phyloP scores from a whole-genome alignment of 1,140 invertebrate genomes.

The Tribolium castaneum region DNA sequence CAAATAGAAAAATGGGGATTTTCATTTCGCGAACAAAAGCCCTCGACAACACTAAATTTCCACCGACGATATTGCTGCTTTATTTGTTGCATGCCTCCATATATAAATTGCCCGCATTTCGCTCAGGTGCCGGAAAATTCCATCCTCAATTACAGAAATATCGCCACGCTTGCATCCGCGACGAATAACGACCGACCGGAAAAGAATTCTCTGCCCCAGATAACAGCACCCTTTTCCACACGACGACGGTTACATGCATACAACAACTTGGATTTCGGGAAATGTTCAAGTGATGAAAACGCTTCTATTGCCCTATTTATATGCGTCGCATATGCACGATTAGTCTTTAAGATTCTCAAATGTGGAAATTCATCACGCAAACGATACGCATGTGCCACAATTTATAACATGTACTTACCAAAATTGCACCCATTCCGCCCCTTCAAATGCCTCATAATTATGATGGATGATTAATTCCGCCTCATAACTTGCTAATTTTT shows the following conservation, averaged over 20 bases:
- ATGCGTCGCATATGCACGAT: neutral
- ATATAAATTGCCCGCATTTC: conserved; percentile 32
- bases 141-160: conserved; percentile 32
- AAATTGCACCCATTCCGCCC: too few relatives aligned
- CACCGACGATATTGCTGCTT: conserved; percentile 34
- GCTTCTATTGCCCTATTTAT: neutral
- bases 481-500: too few relatives aligned
- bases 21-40: conserved; percentile 40
- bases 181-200: conserved; percentile 13
- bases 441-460: too few relatives aligned
- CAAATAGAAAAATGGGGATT: conserved; percentile 36
- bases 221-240: neutral
- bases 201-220: conserved; percentile 15
- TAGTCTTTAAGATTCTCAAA: neutral
- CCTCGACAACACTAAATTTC: conserved; percentile 37
- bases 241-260: neutral
- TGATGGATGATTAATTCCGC: too few relatives aligned
- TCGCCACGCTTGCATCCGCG: conserved; percentile 14
- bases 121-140: conserved; percentile 34
- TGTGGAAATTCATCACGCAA: neutral
- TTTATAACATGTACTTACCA: neutral
- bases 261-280: neutral
- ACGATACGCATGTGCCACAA: neutral
- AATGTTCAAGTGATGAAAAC: neutral
- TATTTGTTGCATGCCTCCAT: conserved; percentile 37